These are phyloP conservation scores for Andrena marginata DNA, from an alignment of 2,888 invertebrate genomes.

Conservation along the genomic window DNA sequence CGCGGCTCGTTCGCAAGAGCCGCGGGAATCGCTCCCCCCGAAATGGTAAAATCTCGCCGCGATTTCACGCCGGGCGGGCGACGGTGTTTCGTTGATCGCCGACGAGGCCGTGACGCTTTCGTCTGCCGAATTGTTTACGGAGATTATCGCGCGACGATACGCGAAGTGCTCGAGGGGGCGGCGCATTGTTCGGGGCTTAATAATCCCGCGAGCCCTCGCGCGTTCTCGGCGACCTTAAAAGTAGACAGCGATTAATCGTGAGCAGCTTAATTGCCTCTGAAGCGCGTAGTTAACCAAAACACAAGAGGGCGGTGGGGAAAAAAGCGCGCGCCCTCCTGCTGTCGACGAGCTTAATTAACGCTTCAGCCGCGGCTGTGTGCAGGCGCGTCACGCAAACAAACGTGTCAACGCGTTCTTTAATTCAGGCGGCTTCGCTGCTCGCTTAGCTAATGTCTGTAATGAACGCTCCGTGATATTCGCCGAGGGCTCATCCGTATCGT, in stretches of 20 bases:
- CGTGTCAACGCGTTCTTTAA: slow-evolving; percentile 39
- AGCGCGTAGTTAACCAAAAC: slow-evolving; percentile 44
- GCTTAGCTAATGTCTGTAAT: slow-evolving; percentile 8
- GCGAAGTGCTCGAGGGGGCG: background rate
- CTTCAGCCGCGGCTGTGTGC: slow-evolving; percentile 28
- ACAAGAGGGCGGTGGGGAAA: slow-evolving; percentile 12
- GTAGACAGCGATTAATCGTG: slow-evolving; percentile 47
- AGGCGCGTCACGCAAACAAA: slow-evolving; percentile 31
- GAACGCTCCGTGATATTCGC: background rate
- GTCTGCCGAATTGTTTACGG: background rate
- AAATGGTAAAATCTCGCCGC: background rate
- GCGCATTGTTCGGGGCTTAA: background rate
- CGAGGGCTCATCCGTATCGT: background rate
- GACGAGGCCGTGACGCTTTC: background rate
- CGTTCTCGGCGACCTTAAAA: background rate
- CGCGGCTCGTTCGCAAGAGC: background rate
- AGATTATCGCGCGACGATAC: background rate
- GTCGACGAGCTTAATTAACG: slow-evolving; percentile 61
- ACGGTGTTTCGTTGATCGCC: background rate
- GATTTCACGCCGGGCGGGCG: background rate
- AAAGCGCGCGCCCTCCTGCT: background rate
- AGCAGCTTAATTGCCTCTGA: slow-evolving; percentile 43
- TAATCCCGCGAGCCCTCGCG: slow-evolving; percentile 10
- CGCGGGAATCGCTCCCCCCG: background rate
- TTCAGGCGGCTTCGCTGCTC: slow-evolving; percentile 27